Percentiles rank a stretch among this genome's conserved stretches.
These are phyloP conservation scores for Florisuga fusca DNA, from an alignment of 2,797 vertebrate species.

Conservation along the genomic window DNA sequence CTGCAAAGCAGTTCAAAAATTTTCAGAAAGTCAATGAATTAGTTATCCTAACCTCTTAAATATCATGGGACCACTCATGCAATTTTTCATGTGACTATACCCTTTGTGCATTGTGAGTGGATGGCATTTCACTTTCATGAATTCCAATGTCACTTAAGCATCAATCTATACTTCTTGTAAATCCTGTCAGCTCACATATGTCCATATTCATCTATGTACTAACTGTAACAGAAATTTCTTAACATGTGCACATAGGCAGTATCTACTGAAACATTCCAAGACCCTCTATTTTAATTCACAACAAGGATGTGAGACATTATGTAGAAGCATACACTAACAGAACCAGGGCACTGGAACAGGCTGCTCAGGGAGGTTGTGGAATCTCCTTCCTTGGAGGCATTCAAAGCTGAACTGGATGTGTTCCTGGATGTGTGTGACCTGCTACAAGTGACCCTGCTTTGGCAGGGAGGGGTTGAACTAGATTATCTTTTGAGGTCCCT, in stretches of 20 bases:
- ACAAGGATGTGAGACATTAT: neutral
- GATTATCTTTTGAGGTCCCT: too few species aligned
- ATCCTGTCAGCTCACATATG: neutral
- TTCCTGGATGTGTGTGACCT: too few species aligned
- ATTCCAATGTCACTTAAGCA: neutral
- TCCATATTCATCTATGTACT: neutral
- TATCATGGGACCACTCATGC: neutral
- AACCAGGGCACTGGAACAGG: too few species aligned
- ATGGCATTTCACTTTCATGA: neutral
- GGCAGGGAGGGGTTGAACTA: too few species aligned
- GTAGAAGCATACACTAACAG: neutral
- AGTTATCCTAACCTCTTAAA: constrained; percentile 7
- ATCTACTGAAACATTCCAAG: neutral
- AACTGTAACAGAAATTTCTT: neutral
- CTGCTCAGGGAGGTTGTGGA: too few species aligned
- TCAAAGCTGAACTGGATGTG: too few species aligned
- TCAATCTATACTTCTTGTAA: neutral
- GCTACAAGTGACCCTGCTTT: too few species aligned
- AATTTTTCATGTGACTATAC: neutral
- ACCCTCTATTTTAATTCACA: neutral
- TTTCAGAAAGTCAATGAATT: neutral
- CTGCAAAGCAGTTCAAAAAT: neutral
- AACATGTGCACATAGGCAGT: neutral
- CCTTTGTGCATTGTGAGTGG: neutral
- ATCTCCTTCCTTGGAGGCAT: too few species aligned